Evolutionary conservation across 2,113 vertebrate genomes (phyloP), one percentile per base, ranked within the genome.

Genomic region (Sylvia atricapilla): DNA sequence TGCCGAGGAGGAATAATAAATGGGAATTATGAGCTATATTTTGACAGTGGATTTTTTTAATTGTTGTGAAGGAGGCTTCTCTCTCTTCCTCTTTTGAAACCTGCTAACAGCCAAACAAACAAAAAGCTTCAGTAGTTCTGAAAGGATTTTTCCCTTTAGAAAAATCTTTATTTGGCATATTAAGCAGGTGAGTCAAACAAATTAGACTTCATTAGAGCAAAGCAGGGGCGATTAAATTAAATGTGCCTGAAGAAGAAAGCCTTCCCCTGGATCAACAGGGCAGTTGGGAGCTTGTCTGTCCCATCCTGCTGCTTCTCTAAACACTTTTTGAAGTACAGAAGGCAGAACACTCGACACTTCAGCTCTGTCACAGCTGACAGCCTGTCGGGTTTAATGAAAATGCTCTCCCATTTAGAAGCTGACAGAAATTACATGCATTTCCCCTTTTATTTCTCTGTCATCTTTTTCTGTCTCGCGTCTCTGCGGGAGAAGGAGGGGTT

Each of bases 221-320:
- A 98, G 96, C 94, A 93, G 95, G 79, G 89, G 93, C 67, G 67
- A 98, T 98, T 97, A 98, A 96, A 98, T 98, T 94, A 98, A 98
- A 97, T 83, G 33, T 30, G 75, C 91, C 96, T 97, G 60, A 91
- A 96, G 97, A 97, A 97, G 68, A 95, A 96, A 97, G 93, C 85
- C 84, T 91, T 95, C 94, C 90, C 85, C 91, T 94, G 96, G 95
- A 96, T 89, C 76, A 75, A 53, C 31, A 44, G 70, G 67, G 53
- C 91, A 84, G 82, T 90, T 90, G 76, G 90, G 49, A 37, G 62
- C 35, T 58, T 28, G 53, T 89, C 20, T 25, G 78, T 79, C 77
- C 66, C n/a, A 67, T 63, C 84, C 75, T 44, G 17, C 37, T 28
- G 81, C 76, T 25, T 91, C 90, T 77, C 90, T 80, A 78, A 72